Percentiles rank a stretch among this genome's conserved stretches.
Evolutionary conservation across 2,888 invertebrate species (phyloP).

Genomic region (Drosophila bunnanda): DNA sequence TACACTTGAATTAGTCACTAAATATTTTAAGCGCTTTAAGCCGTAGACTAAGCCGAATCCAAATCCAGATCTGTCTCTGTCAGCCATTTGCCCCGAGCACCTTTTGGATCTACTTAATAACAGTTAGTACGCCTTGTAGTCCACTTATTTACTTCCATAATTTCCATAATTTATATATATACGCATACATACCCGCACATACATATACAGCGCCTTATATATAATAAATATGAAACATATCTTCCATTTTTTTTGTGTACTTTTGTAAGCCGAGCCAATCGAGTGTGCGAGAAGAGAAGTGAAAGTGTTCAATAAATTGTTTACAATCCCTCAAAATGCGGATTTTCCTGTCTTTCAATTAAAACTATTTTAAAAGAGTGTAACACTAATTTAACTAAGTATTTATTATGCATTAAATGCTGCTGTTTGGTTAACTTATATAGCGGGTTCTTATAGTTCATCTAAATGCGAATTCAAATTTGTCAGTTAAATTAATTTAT

Average conservation of each 20-base stretch:
- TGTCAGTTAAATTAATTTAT: too few relatives aligned
- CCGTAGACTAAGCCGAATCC: slow-evolving; percentile 71
- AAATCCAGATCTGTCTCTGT: slow-evolving; percentile 12
- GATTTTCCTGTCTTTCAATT: background rate
- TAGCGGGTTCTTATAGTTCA: too few relatives aligned
- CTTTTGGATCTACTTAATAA: slow-evolving; percentile 32
- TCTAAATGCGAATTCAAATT: too few relatives aligned
- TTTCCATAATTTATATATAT: slow-evolving; percentile 31
- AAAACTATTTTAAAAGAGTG: too few relatives aligned
- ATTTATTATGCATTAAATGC: too few relatives aligned
- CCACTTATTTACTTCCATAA: slow-evolving; percentile 51
- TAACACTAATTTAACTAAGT: too few relatives aligned
- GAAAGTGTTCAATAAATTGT: slow-evolving; percentile 62
- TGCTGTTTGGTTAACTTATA: too few relatives aligned
- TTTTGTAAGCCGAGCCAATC: slow-evolving; percentile 50
- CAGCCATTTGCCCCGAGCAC: slow-evolving; percentile 13
- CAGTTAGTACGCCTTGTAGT: slow-evolving; percentile 46
- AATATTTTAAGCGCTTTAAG: slow-evolving; percentile 82
- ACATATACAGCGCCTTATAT: slow-evolving; percentile 37
- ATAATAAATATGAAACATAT: slow-evolving; percentile 24
- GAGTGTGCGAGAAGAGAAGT: slow-evolving; percentile 26
- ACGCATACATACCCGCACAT: slow-evolving; percentile 37
- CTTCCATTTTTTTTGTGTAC: slow-evolving; percentile 63
- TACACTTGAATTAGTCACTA: slow-evolving; percentile 82
- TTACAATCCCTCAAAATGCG: slow-evolving; percentile 38